Evolutionary conservation across 2,113 vertebrate genomes (phyloP), one percentile per base, ranked within the genome.

Genomic region (Ranitomeya imitator): DNA sequence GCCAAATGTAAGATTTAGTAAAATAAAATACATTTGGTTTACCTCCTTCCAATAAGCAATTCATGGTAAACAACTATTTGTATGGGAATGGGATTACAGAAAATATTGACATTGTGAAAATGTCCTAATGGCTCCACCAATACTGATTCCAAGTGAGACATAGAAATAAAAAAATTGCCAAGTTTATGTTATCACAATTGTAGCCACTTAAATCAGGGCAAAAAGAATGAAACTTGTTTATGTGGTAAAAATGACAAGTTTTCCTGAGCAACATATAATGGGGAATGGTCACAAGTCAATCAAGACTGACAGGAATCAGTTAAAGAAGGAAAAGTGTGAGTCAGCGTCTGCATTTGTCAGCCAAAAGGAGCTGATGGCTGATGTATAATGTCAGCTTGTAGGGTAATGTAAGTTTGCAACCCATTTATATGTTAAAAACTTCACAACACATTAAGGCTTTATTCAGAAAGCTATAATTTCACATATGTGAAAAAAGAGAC

Each of bases 21-120:
- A 45, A 74, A 74, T 74, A 74, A 69, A 69, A 74, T 74, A 15
- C 4, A 74, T 45, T 45, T 74, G 23, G n/a, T 69, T 69, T 74
- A 45, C 18, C 15, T 45, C 71, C 31, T 74, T 74, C 31, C 16
- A 45, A 37, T 31, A 71, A 71, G 12, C 15, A 71, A 31, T 6
- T 26, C 26, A 71, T 37, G 31, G 26, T 31, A 71, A 71, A 71
- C 13, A 71, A 31, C 11, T 71, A 71, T 15, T 31, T 45, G 13
- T 31, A 71, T 31, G 26, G 12, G 63, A 65, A n/a, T 65, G 69
- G 45, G 31, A 18, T 45, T 74, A 74, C 31, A 45, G 15, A 74
- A 18, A 4, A 74, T 45, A 7, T 16, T 74, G 31, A 74, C 15
- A 74, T 0, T 16, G 16, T 8, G 7, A 16, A 74, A 74, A 74